Base-by-base conservation (phyloP, 2,797 vertebrate species). In the Arrhamphus sclerolepis region DNA sequence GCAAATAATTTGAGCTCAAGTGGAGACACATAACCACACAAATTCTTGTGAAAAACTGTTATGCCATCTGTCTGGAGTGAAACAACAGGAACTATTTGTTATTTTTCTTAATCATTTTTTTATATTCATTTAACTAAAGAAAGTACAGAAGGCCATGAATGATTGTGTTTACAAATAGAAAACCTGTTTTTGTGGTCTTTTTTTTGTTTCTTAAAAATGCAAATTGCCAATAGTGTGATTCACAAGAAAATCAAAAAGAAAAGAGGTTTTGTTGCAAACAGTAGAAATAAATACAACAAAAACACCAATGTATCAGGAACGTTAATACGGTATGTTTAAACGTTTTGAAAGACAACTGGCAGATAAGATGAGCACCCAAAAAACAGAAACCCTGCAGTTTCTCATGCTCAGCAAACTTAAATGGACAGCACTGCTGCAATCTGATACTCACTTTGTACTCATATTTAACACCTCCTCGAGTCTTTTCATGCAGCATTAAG, bases 391-490 rank as follows among this genome's bases (percentile, higher is more conserved):
- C 34, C 34, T 22, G 31, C 16, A 42, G 47, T 17, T 41, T 61
- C 13, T 54, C 17, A 29, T 54, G 34, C 40, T 55, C 7, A 24
- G 18, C 21, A 29, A 6, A 16, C 6, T 43, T 47, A 29, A 61
- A 58, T n/a, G 28, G 46, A 28, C 18, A n/a, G 29, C 46, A 17
- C 43, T 9, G 21, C 26, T 22, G 16, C n/a, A 49, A 24, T 41
- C 43, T 17, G 47, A 46, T 22, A 21, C 39, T 63, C n/a, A 3
- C 9, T 38, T 34, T 34, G 13, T 5, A 21, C 9, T 48, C 22
- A 48, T 38, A 57, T 69, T 66, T 38, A 39, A 38, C 64, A 51
- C 64, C 56, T 19, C 20, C 41, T 51, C 7, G 31, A 56, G 44
- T 28, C 44, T 49, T 31, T 22, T 53, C 19, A 46, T 28, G 19